Evolutionary conservation across 2,888 invertebrate genomes (phyloP), one percentile per base, ranked within the genome.

Genomic region (Latrodectus hesperus): DNA sequence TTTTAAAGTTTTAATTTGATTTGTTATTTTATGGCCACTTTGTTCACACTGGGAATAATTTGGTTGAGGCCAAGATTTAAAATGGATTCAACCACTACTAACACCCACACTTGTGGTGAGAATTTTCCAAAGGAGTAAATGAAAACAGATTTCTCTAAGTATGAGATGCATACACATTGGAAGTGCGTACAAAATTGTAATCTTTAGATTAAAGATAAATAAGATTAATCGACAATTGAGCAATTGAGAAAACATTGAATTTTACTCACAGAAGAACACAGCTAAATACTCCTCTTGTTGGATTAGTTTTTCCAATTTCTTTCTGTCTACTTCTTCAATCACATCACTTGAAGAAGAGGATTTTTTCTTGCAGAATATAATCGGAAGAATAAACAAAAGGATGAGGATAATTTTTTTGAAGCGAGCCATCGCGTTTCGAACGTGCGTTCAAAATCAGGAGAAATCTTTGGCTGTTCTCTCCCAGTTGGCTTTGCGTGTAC

Each of bases 191-290:
- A 22, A 38, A 6, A 38, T 38, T 38, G 5, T 6, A 38, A 38
- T 3, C 1, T 6, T 38, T 38, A 38, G 6, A 4, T 38, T 38
- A 6, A 38, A 38, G 38, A 38, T 38, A 6, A 22, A 22, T 22
- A 22, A 22, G 38, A 38, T 38, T 4, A 38, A 38, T 38, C 6
- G 4, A 38, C 4, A 4, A 38, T 38, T 38, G 38, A 38, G 1
- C 38, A 38, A 38, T 38, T 38, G 38, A 38, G 38, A 38, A 38
- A 38, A 38, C 6, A 38, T 38, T 38, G 38, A 38, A 60, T 22
- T 14, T 26, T 85, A 96, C 97, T 97, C 96, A 97, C 97, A 97
- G 96, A 97, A 97, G 94, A 96, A 97, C 93, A 97, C 97, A 93
- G 97, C 97, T 93, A 97, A 96, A 94, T 96, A 97, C 94, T 97